Base-by-base conservation (phyloP, 2,797 vertebrate genomes). In the Borostomias antarcticus region DNA sequence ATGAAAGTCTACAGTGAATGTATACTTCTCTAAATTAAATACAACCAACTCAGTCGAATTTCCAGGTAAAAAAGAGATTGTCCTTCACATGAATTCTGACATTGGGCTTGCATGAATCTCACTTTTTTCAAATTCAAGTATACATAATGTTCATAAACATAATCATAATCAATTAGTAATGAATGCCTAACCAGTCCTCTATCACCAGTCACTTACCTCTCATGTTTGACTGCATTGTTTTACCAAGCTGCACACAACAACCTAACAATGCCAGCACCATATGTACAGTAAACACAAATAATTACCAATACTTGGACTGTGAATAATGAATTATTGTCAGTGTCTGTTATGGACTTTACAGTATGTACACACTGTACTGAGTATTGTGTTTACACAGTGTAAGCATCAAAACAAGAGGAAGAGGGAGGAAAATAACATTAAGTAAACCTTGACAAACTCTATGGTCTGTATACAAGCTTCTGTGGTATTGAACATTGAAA, bases 291-390 rank as follows among this genome's bases (percentile, higher is more conserved):
- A 5, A 17, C 15, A 47, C 28, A 52, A 66, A 30, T 37, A 37
- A 66, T 17, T 17, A 70, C 67, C 37, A 56, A 57, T 6, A 21
- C n/a, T 30, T 54, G 2, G 26, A 26, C 60, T 30, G 65, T 47
- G 37, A 53, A 67, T 64, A 76, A 75, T 73, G 17, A 66, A 75
- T 77, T 68, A 26, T 57, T 58, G 43, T 60, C 61, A 19, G 9
- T 64, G 23, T 26, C 26, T 61, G 2, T 8, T 35, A 9, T 57
- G 21, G 64, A 7, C 1, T 69, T 69, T 69, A 9, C 56, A 69
- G 48, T 73, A 72, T 58, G 51, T 62, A 74, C 48, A 35, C 47
- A 47, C 19, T 33, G 33, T 64, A 79, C 70, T 73, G 40, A 74
- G 47, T 52, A 30, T 63, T 58, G 54, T 25, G 28, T 47, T 58